Conservation (phyloP, 2,888 invertebrate species). For the Gastrophysa polygoni region DNA sequence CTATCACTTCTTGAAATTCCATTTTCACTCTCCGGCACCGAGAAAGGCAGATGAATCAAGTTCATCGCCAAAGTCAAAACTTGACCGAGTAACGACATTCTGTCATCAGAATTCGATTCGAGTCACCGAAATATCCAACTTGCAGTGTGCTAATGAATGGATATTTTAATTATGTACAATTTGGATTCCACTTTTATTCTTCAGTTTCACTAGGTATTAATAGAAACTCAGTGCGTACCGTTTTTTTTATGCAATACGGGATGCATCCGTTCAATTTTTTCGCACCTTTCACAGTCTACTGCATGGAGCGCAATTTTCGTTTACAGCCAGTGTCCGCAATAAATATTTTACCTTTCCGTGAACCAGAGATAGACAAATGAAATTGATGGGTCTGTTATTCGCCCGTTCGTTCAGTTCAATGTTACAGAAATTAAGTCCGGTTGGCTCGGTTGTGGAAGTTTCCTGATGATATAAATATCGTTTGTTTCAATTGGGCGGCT, state of each 20-base stretch:
- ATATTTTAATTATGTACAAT: neutral
- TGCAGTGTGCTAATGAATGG: neutral
- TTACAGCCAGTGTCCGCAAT: conserved; percentile 16
- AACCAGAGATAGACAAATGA: conserved; percentile 14
- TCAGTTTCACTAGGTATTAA: conserved; percentile 7
- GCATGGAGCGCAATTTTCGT: conserved; percentile 20
- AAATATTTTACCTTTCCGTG: conserved; percentile 18
- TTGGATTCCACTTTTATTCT: neutral
- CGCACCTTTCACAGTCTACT: conserved; percentile 11
- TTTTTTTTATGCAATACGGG: conserved; percentile 12
- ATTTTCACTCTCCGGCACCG: conserved; percentile 26
- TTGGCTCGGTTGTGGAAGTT: neutral
- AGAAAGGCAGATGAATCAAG: conserved; percentile 43
- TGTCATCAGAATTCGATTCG: neutral
- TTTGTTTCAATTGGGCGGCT: neutral
- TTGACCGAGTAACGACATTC: conserved; percentile 45
- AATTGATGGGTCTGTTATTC: conserved; percentile 18
- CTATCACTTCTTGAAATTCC: conserved; percentile 30
- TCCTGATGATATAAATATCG: neutral
- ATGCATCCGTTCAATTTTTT: conserved; percentile 16
- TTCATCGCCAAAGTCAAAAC: conserved; percentile 42
- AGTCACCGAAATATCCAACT: neutral
- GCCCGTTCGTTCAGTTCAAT: conserved; percentile 7
- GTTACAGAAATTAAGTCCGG: conserved; percentile 13
- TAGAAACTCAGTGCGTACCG: neutral